Evolutionary conservation across 2,888 invertebrate species (phyloP), one percentile per base, ranked within the genome.

Genomic region (Ochropleura leucogaster): DNA sequence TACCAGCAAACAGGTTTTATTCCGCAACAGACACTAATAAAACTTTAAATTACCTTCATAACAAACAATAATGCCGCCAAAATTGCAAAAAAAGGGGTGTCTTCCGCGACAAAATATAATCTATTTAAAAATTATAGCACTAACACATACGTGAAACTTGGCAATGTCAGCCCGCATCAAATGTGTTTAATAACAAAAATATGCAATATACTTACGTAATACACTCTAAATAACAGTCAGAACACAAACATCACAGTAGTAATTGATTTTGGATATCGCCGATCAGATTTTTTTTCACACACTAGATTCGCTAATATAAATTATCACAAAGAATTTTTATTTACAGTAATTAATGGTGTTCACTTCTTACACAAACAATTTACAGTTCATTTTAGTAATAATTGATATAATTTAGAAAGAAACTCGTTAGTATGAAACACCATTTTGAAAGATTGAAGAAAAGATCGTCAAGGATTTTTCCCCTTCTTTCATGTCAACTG

Each of bases 371-470:
- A 77, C 89, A 76, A 86, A 83, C 83, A 87, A 90, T 88, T 91
- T 88, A 89, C 71, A 90, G 89, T 92, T 93, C 94, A 95, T 95
- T 94, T 92, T 92, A 90, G 65, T 89, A 90, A 88, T 90, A 92
- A 90, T 90, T 92, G 84, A 85, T 91, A 87, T 89, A 93, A 94
- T 95, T 94, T 93, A 87, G 91, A 93, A 92, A 91, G 91, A 94
- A 95, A 93, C 92, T 92, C 94, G 94, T 94, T 93, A 94, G 92
- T 94, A 91, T 85, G 91, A 92, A 94, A 94, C 94, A 96, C 95
- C 96, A 96, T 96, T 95, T 95, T 95, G 94, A 95, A 95, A 94
- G 94, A 94, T 93, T 93, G 92, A 93, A 93, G 93, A 94, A 94
- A 93, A 93, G 92, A 90, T 91, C 93, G 92, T 92, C 94, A 95